phyloP scores from a whole-genome alignment of 1,140 invertebrate genomes.

The Scaptodrosophila lebanonensis region DNA sequence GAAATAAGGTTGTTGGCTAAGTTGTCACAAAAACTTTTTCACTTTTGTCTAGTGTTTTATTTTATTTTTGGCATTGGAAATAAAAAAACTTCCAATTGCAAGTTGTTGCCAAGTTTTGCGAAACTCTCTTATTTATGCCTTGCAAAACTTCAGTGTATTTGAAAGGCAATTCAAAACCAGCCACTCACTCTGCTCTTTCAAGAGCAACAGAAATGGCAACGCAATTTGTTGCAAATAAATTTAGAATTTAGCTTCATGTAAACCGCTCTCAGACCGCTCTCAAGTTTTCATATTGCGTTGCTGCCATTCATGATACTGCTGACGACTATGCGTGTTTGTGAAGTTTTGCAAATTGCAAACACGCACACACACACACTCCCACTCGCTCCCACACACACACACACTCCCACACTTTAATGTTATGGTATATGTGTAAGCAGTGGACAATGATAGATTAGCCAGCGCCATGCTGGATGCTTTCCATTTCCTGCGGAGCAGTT shows the following conservation, averaged over 20 bases:
- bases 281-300: slow-evolving; percentile 11
- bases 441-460: slow-evolving; percentile 70
- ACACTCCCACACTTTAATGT: too few relatives aligned
- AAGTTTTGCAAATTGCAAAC: slow-evolving; percentile 69
- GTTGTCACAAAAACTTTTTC: slow-evolving; percentile 34
- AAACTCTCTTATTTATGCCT: slow-evolving; percentile 4
- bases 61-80: slow-evolving; percentile 1
- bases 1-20: too few relatives aligned
- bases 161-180: too few relatives aligned
- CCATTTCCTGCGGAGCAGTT: too few relatives aligned
- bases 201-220: not conserved
- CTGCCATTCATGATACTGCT: slow-evolving; percentile 26
- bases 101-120: slow-evolving; percentile 26
- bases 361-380: slow-evolving; percentile 14
- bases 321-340: slow-evolving; percentile 56
- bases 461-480: too few relatives aligned
- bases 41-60: slow-evolving; percentile 23
- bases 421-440: slow-evolving; percentile 13
- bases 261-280: slow-evolving; percentile 13
- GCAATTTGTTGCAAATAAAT: slow-evolving; percentile 62
- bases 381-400: slow-evolving; percentile 11
- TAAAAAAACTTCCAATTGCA: slow-evolving; percentile 14
- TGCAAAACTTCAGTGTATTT: too few relatives aligned
- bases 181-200: too few relatives aligned
- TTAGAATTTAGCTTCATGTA: slow-evolving; percentile 41